Base-by-base conservation (phyloP, 2,888 invertebrate species). In the Drosophila lutescens region DNA sequence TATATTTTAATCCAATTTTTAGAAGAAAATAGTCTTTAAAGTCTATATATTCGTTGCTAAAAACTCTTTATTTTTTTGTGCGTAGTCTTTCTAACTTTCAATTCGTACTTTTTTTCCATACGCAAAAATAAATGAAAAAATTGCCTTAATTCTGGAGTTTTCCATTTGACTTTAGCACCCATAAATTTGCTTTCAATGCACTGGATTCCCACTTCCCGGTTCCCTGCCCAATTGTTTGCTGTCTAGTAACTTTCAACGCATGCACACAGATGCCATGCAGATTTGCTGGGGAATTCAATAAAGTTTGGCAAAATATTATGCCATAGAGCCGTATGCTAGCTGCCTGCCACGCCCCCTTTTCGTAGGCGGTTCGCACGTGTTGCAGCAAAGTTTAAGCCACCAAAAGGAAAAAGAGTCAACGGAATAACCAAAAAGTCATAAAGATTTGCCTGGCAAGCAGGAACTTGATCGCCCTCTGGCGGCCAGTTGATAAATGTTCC, bases 251-350 rank as follows among this genome's bases (percentile, higher is more conserved):
- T 88, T 86, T 61, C 62, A 63, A 63, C 59, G 73, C 66, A 20
- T 50, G 57, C 68, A 69, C 63, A 49, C 67, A 73, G 74, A 76
- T 81, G 79, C 73, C 77, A 77, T 74, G 80, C 88, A 86, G 82
- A 79, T 88, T 77, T 86, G 76, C 71, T 68, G 62, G 65, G 76
- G 80, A 89, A 86, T 86, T 89, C 88, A 89, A 89, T 86, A 86
- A 89, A 89, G 89, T 86, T 86, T 89, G 82, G 76, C 86, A 80
- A 88, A 89, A 88, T 88, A 88, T 86, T 86, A 82, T 85, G 79
- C 79, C 77, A 71, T 71, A 49, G 72, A 71, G 65, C 63, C 46
- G 66, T 41, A 67, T 73, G 75, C 70, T 65, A 54, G 20, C 63
- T 66, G 69, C 72, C 71, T 70, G 66, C 65, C 73, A 75, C 77